A percentile compares a stretch with the other conserved stretches of the same genome.
phyloP scores from a whole-genome alignment of 2,113 vertebrate genomes.

The Syrmaticus mikado region DNA sequence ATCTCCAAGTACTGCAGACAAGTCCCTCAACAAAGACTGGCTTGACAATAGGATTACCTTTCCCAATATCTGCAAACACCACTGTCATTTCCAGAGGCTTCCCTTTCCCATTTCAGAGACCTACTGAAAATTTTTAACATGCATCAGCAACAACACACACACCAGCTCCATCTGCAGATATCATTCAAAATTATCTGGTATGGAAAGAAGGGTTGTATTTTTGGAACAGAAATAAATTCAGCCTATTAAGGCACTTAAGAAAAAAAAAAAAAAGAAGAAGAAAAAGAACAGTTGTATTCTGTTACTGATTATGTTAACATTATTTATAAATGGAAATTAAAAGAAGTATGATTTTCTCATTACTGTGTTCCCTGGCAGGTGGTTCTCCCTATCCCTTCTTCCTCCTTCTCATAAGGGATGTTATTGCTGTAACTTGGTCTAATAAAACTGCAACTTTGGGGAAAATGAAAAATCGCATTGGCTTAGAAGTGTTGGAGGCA shows the following conservation, averaged over 20 bases:
- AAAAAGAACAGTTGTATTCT: conserved; percentile 57
- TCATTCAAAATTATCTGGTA: neutral
- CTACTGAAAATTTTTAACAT: neutral
- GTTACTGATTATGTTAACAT: conserved; percentile 60
- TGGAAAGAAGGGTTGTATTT: conserved; percentile 7
- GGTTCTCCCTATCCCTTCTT: conserved; percentile 53
- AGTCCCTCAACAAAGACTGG: neutral
- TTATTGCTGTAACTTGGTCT: conserved; percentile 78
- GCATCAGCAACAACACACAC: neutral
- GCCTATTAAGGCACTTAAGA: neutral
- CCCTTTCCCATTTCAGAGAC: neutral
- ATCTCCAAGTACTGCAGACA: neutral
- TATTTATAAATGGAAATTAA: conserved; percentile 73
- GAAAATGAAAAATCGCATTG: conserved; percentile 80
- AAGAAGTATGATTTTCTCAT: conserved; percentile 66
- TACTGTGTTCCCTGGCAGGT: conserved; percentile 71
- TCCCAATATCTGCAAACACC: neutral
- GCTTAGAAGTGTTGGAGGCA: conserved; percentile 80
- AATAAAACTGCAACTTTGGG: conserved; percentile 80
- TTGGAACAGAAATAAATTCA: conserved; percentile 36
- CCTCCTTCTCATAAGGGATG: conserved; percentile 68
- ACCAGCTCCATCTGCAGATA: neutral
- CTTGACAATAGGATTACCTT: neutral
- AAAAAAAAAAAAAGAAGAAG: neutral
- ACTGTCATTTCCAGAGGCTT: neutral